A percentile compares a stretch with the other conserved stretches of the same genome.
Evolutionary conservation across 2,888 invertebrate species (phyloP).

Genomic region (Onthophagus sagittarius): DNA sequence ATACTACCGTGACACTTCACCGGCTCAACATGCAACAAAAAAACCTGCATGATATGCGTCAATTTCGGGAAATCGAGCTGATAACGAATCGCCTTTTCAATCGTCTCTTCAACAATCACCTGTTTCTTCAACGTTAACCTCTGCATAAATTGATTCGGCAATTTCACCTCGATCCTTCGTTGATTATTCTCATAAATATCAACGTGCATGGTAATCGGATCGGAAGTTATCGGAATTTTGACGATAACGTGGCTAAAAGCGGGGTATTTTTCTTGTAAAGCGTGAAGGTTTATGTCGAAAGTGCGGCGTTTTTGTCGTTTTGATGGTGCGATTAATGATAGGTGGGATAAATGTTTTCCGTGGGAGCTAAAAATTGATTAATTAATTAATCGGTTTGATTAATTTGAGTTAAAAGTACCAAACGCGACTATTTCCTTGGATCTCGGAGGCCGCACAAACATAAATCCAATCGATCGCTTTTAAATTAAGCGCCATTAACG

Average conservation of each 20-base stretch:
- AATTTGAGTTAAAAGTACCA: slow-evolving; percentile 52
- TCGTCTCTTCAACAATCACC: slow-evolving; percentile 53
- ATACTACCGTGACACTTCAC: slow-evolving; percentile 44
- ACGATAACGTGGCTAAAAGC: slow-evolving; percentile 69
- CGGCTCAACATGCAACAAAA: slow-evolving; percentile 58
- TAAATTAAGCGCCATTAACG: slow-evolving; percentile 65
- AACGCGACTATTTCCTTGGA: slow-evolving; percentile 54
- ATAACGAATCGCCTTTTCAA: slow-evolving; percentile 57
- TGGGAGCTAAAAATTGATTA: slow-evolving; percentile 46
- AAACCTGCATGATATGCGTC: slow-evolving; percentile 57
- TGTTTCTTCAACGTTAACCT: slow-evolving; percentile 41
- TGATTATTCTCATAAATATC: slow-evolving; percentile 57
- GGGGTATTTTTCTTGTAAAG: slow-evolving; percentile 52
- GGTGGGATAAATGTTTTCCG: slow-evolving; percentile 58
- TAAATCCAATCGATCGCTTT: slow-evolving; percentile 73
- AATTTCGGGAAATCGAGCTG: slow-evolving; percentile 58
- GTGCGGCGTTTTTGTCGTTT: slow-evolving; percentile 49
- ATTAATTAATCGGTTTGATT: no score
- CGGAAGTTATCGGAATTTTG: slow-evolving; percentile 60
- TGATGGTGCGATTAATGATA: slow-evolving; percentile 55
- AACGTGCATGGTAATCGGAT: slow-evolving; percentile 59
- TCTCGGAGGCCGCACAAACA: slow-evolving; percentile 63
- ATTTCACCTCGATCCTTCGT: slow-evolving; percentile 36
- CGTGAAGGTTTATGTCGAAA: slow-evolving; percentile 58
- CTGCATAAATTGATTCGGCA: slow-evolving; percentile 31